Percentiles rank a stretch among this genome's conserved stretches.
Conservation (phyloP, 2,888 invertebrate species). For the Monopis laevigella region DNA sequence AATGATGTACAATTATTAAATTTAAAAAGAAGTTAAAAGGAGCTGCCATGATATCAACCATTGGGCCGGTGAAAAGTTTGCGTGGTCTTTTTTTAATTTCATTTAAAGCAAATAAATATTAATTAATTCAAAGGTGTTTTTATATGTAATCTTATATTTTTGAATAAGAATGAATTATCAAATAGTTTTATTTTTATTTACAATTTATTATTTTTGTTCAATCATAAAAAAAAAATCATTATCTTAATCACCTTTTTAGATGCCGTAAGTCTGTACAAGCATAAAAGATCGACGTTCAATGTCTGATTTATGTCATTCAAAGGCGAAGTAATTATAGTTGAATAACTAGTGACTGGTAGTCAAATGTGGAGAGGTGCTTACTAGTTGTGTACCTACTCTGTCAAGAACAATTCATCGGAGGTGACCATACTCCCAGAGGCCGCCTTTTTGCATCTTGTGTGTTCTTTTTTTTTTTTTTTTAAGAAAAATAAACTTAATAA, state of each 20-base stretch:
- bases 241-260: neutral
- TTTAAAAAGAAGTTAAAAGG: no score
- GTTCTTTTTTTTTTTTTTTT: no score
- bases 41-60: no score
- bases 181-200: neutral
- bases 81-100: no score
- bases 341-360: slow-evolving; percentile 26
- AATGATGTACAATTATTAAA: no score
- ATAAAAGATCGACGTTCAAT: neutral
- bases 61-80: no score
- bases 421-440: slow-evolving; percentile 37
- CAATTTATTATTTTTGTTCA: slow-evolving; percentile 1
- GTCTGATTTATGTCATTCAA: neutral
- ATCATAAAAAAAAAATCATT: no score
- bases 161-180: neutral
- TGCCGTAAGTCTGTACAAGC: neutral
- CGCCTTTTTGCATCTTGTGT: slow-evolving; percentile 30
- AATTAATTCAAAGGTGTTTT: no score
- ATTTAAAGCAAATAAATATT: no score
- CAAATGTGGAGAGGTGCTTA: slow-evolving; percentile 31
- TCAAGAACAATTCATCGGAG: slow-evolving; percentile 44
- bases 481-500: no score
- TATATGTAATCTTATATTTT: no score
- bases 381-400: slow-evolving; percentile 34
- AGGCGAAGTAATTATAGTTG: no score